Conservation (phyloP, 2,797 vertebrate genomes). For the Hippocampus kuda region DNA sequence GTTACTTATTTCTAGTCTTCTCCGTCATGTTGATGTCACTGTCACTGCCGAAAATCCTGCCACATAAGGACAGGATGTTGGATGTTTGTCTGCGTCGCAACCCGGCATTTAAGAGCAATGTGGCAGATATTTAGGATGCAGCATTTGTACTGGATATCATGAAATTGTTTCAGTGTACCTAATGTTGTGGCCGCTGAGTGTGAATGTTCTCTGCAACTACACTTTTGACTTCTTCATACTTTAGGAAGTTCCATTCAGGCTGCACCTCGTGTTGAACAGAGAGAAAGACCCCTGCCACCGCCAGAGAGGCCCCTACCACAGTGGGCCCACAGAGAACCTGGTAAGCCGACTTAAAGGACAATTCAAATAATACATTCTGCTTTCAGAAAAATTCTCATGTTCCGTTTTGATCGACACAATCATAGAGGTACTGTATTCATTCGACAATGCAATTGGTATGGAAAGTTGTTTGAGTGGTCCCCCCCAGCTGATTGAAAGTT, state of each 20-base stretch:
- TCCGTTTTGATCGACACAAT: no score
- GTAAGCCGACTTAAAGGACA: not conserved
- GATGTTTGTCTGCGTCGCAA: not conserved
- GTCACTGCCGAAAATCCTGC: not conserved
- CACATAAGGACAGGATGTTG: not conserved
- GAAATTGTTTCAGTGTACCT: not conserved
- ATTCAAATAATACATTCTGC: not conserved
- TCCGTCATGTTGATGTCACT: not conserved
- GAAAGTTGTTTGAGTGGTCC: no score
- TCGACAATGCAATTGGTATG: no score
- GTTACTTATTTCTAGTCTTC: not conserved
- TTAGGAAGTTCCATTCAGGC: conserved; percentile 27
- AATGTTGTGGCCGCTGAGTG: not conserved
- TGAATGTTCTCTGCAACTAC: not conserved
- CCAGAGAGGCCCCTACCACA: conserved; percentile 17
- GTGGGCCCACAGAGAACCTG: conserved; percentile 24
- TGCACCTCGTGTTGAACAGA: conserved; percentile 12
- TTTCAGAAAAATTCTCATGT: not conserved
- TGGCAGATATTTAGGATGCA: not conserved
- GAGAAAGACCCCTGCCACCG: conserved; percentile 14
- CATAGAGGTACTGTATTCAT: no score
- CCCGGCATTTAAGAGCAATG: not conserved
- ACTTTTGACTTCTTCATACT: conserved; percentile 16
- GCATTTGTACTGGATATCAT: not conserved
- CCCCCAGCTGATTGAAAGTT: no score